These are phyloP conservation scores for Azemiops feae DNA, from an alignment of 2,113 vertebrate species.

Conservation along the genomic window DNA sequence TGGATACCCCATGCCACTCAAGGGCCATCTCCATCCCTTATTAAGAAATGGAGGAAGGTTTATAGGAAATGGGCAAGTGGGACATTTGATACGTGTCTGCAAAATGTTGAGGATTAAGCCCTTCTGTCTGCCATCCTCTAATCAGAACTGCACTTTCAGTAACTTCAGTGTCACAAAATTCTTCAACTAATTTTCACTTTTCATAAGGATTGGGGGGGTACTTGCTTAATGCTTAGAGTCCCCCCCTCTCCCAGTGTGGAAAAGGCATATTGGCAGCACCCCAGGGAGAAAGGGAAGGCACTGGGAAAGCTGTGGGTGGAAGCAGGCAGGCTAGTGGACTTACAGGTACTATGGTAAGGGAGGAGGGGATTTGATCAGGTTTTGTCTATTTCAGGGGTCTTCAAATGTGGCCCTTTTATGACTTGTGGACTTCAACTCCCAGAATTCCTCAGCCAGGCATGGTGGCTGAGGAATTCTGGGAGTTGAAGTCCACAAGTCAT, in stretches of 20 bases:
- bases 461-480: too few species aligned
- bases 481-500: too few species aligned
- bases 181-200: not conserved
- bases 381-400: not conserved
- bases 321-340: not conserved
- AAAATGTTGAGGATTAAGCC: not conserved
- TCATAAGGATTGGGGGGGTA: not conserved
- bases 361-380: not conserved
- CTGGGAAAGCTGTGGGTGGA: not conserved
- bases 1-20: not conserved
- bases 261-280: not conserved
- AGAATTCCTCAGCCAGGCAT: too few species aligned
- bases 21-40: not conserved
- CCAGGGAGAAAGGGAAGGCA: not conserved
- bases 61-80: not conserved
- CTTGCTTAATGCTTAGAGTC: not conserved
- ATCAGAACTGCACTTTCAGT: not conserved
- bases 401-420: too few species aligned
- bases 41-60: not conserved
- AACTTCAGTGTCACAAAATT: not conserved
- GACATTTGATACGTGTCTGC: not conserved
- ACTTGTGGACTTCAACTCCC: too few species aligned
- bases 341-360: not conserved
- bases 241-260: not conserved
- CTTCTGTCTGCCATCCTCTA: not conserved